These are phyloP conservation scores for Brachionus angularis DNA, from an alignment of 1,140 invertebrate genomes.

Conservation along the genomic window DNA sequence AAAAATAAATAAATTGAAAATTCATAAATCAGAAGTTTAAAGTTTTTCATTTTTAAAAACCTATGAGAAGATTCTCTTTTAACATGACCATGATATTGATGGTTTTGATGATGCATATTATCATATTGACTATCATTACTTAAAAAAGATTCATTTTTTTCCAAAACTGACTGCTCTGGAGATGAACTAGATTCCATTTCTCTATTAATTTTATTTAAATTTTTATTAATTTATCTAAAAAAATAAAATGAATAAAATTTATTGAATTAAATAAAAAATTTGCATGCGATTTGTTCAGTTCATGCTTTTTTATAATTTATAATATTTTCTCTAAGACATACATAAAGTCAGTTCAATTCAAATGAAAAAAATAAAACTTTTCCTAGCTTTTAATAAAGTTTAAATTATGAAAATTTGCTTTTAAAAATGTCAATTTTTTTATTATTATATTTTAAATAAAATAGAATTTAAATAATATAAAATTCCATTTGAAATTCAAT, in stretches of 20 bases:
- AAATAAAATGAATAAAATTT: no score
- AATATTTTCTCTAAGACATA: no score
- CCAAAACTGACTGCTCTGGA: slow-evolving; percentile 6
- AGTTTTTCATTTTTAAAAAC: neutral
- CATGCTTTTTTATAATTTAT: no score
- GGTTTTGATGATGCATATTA: slow-evolving; percentile 25
- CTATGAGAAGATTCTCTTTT: slow-evolving; percentile 40
- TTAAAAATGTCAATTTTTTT: no score
- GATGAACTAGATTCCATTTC: slow-evolving; percentile 4
- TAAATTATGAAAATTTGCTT: no score
- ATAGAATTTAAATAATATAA: neutral
- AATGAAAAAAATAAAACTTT: no score
- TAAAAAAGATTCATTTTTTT: slow-evolving; percentile 7
- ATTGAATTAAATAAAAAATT: no score
- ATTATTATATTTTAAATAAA: no score
- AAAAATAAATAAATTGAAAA: neutral
- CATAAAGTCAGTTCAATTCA: no score
- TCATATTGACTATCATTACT: slow-evolving; percentile 35
- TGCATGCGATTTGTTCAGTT: no score
- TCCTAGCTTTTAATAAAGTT: no score
- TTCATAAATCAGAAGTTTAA: neutral
- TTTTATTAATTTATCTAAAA: neutral
- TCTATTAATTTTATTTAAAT: neutral
- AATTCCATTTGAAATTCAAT: neutral
- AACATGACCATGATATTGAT: slow-evolving; percentile 32